Evolutionary conservation across 2,113 vertebrate genomes (phyloP), one percentile per base, ranked within the genome.

Genomic region (Chaenocephalus aceratus): DNA sequence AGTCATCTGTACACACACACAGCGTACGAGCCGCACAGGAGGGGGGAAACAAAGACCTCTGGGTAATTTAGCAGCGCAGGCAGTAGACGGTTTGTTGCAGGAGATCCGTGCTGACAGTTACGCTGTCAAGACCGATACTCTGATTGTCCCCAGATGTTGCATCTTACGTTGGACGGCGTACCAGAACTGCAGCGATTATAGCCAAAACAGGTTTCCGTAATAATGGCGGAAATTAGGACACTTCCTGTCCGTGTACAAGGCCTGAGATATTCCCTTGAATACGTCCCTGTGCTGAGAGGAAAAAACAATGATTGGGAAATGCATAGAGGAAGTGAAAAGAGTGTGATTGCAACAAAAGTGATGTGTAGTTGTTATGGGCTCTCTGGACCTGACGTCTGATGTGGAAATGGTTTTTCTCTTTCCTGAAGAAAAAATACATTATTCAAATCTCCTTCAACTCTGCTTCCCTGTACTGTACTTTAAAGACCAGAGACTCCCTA

Each of bases 71-170:
- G 60, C 70, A 15, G 73, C 57, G 80, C 53, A 53, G 62, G 62
- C 77, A 46, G 30, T 34, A 6, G 79, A 84, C 65, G 81, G 89
- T 75, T 88, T 80, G 78, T 62, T 88, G 83, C 78, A 57, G 78
- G 83, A 84, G 86, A 77, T 62, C 79, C 48, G 34, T 82, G 91
- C 82, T 88, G 84, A 91, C 89, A 83, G 85, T 89, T 87, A 72
- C 5, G 67, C 79, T 88, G 91, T 88, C 88, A 74, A 77, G 76
- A 87, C 46, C 53, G 49, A 83, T 86, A 10, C 65, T n/a, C 51
- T 89, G 86, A 93, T 90, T 75, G 86, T 77, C 83, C 23, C 85
- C 93, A 93, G 91, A 92, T 93, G 92, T 89, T 66, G 65, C 73
- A 58, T 86, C 59, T 60, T 60, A 62, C 61, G 8, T 64, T 76